Conservation (phyloP, 64 coral and sea anemone species). For the Porites lutea region DNA sequence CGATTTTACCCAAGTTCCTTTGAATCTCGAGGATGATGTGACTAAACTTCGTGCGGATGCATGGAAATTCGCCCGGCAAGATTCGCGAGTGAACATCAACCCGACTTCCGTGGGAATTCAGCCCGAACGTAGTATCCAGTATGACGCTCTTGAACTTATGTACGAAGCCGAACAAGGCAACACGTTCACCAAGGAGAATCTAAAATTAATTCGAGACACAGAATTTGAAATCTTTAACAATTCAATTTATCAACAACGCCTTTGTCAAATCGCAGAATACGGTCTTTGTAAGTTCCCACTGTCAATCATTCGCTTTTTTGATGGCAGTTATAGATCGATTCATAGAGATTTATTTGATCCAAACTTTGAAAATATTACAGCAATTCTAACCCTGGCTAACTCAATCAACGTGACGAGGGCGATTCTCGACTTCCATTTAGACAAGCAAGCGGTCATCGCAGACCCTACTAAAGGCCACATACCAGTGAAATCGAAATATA, state of each 20-base stretch:
- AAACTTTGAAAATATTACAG: slow-evolving; percentile 61
- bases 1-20: slow-evolving; percentile 92
- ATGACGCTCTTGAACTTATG: slow-evolving; percentile 83
- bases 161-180: slow-evolving; percentile 86
- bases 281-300: slow-evolving; percentile 70
- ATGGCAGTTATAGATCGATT: slow-evolving; percentile 78
- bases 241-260: slow-evolving; percentile 72
- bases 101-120: slow-evolving; percentile 77
- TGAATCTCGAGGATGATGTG: slow-evolving; percentile 87
- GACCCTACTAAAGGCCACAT: background rate
- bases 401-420: slow-evolving; percentile 72
- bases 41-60: slow-evolving; percentile 93
- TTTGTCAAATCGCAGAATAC: slow-evolving; percentile 73
- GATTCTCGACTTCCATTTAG: slow-evolving; percentile 88
- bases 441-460: slow-evolving; percentile 70
- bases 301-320: slow-evolving; percentile 94
- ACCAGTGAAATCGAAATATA: slow-evolving; percentile 68
- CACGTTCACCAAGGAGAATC: slow-evolving; percentile 78
- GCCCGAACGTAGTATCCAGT: slow-evolving; percentile 70
- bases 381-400: slow-evolving; percentile 63
- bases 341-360: slow-evolving; percentile 73
- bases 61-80: slow-evolving; percentile 88
- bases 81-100: slow-evolving; percentile 76
- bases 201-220: slow-evolving; percentile 65
- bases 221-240: slow-evolving; percentile 84